Evolutionary conservation across 2,888 invertebrate genomes (phyloP).

Genomic region (Melanotus villosus): DNA sequence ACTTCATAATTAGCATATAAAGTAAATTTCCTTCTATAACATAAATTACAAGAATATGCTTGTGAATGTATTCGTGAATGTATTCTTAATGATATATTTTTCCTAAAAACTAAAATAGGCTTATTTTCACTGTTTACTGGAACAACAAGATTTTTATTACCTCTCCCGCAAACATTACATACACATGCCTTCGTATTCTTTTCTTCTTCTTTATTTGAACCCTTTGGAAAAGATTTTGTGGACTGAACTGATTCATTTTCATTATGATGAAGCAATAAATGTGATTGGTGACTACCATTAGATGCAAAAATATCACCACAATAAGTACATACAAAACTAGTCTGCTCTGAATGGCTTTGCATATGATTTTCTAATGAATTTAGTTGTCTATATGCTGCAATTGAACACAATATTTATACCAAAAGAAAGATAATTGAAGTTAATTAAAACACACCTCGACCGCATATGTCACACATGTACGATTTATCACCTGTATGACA

Average conservation of each 20-base stretch:
- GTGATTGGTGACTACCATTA: not conserved
- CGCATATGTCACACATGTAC: constrained; percentile 57
- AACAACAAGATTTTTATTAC: too few species aligned
- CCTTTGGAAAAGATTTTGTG: not conserved
- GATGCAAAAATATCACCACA: constrained; percentile 20
- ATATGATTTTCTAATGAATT: constrained; percentile 10
- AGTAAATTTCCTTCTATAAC: not conserved
- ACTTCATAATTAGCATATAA: not conserved
- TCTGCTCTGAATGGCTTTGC: constrained; percentile 1
- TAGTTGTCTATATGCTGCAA: constrained; percentile 20
- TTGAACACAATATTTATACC: too few species aligned
- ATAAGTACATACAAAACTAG: constrained; percentile 17
- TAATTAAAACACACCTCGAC: constrained; percentile 49
- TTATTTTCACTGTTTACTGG: too few species aligned
- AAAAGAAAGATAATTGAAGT: too few species aligned
- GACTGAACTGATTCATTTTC: not conserved
- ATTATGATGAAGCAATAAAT: constrained; percentile 8
- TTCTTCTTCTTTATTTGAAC: not conserved
- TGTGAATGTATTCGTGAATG: constrained; percentile 16
- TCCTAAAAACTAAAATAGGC: constrained; percentile 27
- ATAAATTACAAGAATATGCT: not conserved
- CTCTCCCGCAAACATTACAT: constrained; percentile 16
- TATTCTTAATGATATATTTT: not conserved
- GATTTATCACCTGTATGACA: constrained; percentile 56
- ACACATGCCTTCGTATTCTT: not conserved